A percentile compares a stretch with the other conserved stretches of the same genome.
phyloP scores from a whole-genome alignment of 2,797 vertebrate species.

The Steatocranus sp. region DNA sequence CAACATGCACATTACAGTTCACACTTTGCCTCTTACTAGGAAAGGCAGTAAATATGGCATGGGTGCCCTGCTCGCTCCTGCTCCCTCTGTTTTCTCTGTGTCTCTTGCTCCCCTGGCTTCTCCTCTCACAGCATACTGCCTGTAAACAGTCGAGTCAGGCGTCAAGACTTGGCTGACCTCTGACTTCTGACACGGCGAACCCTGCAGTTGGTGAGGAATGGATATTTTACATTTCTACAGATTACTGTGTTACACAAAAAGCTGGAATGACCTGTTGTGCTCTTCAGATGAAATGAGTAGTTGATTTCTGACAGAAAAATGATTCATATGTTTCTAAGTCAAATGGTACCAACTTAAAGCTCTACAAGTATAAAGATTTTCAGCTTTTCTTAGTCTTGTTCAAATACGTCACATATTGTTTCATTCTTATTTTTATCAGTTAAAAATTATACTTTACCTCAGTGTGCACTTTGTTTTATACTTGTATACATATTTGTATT shows the following conservation, averaged over 20 bases:
- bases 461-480: not conserved
- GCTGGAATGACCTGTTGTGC: not conserved
- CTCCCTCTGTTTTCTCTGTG: not conserved
- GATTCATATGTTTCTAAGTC: not conserved
- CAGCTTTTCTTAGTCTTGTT: not conserved
- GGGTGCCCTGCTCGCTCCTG: conserved; percentile 37
- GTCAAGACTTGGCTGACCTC: conserved; percentile 54
- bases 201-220: not conserved
- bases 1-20: conserved; percentile 73
- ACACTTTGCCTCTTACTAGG: conserved; percentile 70
- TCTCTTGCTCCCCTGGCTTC: not conserved
- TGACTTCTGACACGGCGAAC: conserved; percentile 39
- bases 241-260: not conserved
- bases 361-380: not conserved
- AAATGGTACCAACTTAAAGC: not conserved
- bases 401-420: not conserved
- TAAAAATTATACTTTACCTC: not conserved
- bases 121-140: conserved; percentile 4
- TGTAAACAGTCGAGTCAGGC: conserved; percentile 52
- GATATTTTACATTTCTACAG: not conserved
- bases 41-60: conserved; percentile 64
- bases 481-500: not conserved
- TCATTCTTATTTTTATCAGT: not conserved
- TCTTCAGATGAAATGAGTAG: not conserved
- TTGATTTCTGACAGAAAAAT: not conserved